These are phyloP conservation scores for Orthosia gracilis DNA, from an alignment of 2,888 invertebrate species.

Conservation along the genomic window DNA sequence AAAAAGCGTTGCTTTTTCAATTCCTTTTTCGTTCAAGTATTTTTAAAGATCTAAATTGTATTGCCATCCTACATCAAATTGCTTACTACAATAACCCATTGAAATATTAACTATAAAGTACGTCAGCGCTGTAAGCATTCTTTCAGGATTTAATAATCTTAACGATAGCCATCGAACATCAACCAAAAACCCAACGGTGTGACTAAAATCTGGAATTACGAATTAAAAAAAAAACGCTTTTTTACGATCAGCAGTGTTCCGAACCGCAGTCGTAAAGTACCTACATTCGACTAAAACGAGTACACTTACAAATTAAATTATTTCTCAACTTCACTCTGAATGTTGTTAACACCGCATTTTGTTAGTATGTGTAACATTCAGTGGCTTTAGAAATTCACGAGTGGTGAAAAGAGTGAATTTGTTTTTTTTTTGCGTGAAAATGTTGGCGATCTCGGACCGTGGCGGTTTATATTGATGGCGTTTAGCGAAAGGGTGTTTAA, in stretches of 20 bases:
- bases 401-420: background rate
- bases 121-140: background rate
- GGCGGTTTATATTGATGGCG: background rate
- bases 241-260: constrained; percentile 70
- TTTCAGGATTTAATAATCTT: background rate
- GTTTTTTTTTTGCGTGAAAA: constrained; percentile 16
- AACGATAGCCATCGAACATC: background rate
- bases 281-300: constrained; percentile 63
- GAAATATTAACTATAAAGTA: background rate
- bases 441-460: constrained; percentile 11
- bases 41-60: too few relatives aligned
- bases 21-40: too few relatives aligned
- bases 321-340: constrained; percentile 56
- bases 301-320: constrained; percentile 65
- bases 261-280: constrained; percentile 70
- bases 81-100: background rate
- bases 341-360: constrained; percentile 43
- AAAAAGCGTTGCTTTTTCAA: too few relatives aligned
- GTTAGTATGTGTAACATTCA: constrained; percentile 31
- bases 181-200: constrained; percentile 65
- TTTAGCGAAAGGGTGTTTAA: background rate
- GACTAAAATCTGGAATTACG: constrained; percentile 55
- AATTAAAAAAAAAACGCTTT: constrained; percentile 69
- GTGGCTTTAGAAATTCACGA: constrained; percentile 13
- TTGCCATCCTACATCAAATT: background rate